Evolutionary conservation across 2,797 vertebrate genomes (phyloP).

Genomic region (Protonibea diacanthus): DNA sequence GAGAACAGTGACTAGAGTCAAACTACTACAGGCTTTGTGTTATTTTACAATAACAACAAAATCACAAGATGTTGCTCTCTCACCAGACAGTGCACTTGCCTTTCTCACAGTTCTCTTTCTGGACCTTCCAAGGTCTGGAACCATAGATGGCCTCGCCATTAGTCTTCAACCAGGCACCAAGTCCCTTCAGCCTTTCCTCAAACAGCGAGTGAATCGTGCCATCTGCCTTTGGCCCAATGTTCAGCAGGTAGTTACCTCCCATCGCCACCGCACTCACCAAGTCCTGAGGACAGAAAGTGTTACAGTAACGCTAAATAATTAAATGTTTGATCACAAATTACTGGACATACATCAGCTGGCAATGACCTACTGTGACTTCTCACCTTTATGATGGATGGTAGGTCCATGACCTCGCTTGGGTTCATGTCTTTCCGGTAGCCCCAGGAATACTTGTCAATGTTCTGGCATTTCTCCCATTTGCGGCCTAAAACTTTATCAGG

Average conservation of each 20-base stretch:
- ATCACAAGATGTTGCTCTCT: conserved; percentile 54
- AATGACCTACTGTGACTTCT: not conserved
- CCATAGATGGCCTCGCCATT: conserved; percentile 93
- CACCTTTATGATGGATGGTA: conserved; percentile 82
- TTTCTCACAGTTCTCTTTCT: conserved; percentile 78
- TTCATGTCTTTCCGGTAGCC: conserved; percentile 90
- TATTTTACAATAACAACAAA: not conserved
- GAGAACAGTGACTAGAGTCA: not conserved
- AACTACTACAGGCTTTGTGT: not conserved
- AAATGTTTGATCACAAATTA: not conserved
- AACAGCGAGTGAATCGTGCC: conserved; percentile 89
- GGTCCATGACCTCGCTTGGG: conserved; percentile 78
- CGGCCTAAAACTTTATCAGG: conserved; percentile 82
- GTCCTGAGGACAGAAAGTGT: conserved; percentile 78
- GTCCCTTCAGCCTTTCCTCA: conserved; percentile 88
- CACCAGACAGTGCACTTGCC: conserved; percentile 81
- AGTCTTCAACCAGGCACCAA: conserved; percentile 89
- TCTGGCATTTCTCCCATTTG: conserved; percentile 95
- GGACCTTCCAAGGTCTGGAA: conserved; percentile 88
- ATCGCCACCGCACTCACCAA: conserved; percentile 87
- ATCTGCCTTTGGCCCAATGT: conserved; percentile 89
- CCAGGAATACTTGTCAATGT: conserved; percentile 89
- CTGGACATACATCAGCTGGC: not conserved
- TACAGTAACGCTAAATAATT: not conserved
- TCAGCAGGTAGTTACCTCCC: conserved; percentile 93